These are phyloP conservation scores for Neocrepidodera transversa DNA, from an alignment of 2,888 invertebrate species.

Conservation along the genomic window DNA sequence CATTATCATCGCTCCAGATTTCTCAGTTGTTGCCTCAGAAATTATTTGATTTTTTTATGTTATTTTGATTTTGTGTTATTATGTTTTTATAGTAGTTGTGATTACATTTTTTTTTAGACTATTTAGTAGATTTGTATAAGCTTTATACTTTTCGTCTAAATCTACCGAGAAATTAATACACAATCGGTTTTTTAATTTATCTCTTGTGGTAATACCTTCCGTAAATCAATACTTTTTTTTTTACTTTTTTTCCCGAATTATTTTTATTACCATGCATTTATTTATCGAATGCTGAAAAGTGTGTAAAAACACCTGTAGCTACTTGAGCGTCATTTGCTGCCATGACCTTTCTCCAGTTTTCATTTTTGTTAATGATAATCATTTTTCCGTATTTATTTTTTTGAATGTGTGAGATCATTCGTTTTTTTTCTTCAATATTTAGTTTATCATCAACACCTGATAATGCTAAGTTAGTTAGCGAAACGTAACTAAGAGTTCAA, in stretches of 20 bases:
- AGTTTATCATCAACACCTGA: too few relatives aligned
- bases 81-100: conserved; percentile 10
- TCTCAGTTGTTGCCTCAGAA: conserved; percentile 18
- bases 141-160: background rate
- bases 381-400: conserved; percentile 15
- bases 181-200: too few relatives aligned
- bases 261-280: conserved; percentile 13
- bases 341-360: conserved; percentile 12
- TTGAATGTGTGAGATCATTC: conserved; percentile 6
- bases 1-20: conserved; percentile 9
- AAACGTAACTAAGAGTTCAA: too few relatives aligned
- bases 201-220: too few relatives aligned
- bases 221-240: background rate
- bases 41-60: conserved; percentile 19
- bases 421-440: conserved; percentile 7
- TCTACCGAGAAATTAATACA: too few relatives aligned
- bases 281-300: conserved; percentile 17
- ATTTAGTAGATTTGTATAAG: conserved; percentile 7
- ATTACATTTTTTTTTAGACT: conserved; percentile 7
- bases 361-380: conserved; percentile 8
- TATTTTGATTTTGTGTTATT: conserved; percentile 13
- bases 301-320: conserved; percentile 11
- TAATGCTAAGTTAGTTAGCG: too few relatives aligned
- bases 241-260: conserved; percentile 8
- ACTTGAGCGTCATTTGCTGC: conserved; percentile 16